phyloP scores from a whole-genome alignment of 2,113 vertebrate species.

The Phalacrocorax brasilianus region DNA sequence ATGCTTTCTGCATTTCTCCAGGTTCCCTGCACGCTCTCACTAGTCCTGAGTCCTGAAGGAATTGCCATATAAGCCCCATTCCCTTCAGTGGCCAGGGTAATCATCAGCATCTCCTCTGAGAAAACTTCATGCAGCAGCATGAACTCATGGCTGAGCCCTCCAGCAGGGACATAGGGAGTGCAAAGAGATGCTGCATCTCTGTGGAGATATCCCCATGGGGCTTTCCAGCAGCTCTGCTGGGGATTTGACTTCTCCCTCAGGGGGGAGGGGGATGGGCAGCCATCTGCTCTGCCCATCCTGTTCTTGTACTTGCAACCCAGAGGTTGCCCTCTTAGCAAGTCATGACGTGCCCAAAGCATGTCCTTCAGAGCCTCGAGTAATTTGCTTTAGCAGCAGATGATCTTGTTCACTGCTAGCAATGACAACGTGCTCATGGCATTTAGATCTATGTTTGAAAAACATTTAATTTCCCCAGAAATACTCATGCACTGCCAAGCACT shows the following conservation, averaged over 20 bases:
- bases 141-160: not conserved
- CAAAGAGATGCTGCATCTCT: not conserved
- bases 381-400: not conserved
- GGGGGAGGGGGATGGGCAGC: not conserved
- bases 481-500: rapidly evolving
- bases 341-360: rapidly evolving
- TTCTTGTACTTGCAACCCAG: not conserved
- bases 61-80: not conserved
- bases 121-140: not conserved
- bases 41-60: not conserved
- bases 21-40: not conserved
- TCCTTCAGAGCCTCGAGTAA: not conserved
- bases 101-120: not conserved
- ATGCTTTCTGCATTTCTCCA: not conserved
- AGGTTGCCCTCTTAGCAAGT: not conserved
- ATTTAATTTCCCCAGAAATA: not conserved
- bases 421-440: not conserved
- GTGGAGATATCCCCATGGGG: rapidly evolving
- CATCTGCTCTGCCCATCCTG: not conserved
- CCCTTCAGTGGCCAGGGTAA: not conserved
- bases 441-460: not conserved
- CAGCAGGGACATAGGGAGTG: rapidly evolving
- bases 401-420: not conserved
- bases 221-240: not conserved
- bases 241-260: not conserved